Evolutionary conservation across 2,113 vertebrate genomes (phyloP), one percentile per base, ranked within the genome.

Genomic region (Chaetorhynchus papuensis): DNA sequence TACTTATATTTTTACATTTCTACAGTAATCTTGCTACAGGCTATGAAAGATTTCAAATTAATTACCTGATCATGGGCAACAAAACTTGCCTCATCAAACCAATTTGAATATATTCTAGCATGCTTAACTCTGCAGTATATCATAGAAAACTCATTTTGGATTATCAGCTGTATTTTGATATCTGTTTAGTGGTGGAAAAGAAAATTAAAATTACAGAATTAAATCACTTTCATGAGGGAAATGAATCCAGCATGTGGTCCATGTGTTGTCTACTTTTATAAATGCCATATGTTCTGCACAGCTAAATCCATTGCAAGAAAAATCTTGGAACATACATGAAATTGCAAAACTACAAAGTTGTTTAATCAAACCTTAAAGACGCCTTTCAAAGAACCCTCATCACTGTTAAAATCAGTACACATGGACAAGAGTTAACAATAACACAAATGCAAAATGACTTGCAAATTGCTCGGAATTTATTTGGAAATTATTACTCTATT

Each of bases 21-120:
- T 97, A 97, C 97, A 97, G 97, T 97, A 97, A 97, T 98, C 97
- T 98, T 98, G 98, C 98, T 98, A 98, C 97, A 98, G 98, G 98
- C 98, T 98, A 93, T 97, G 97, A 98, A 98, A 98, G 97, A 98
- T 98, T 98, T 98, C 96, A 97, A 98, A 97, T 97, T 95, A 98
- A 98, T 98, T 97, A 97, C 97, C 93, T 98, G 97, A 98, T 98
- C 94, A 69, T 42, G 90, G 96, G 95, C 97, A 96, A 96, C 95
- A 96, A 98, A 98, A 98, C 95, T 97, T 97, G 92, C 96, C 94
- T 97, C 94, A 96, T 97, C 96, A 97, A 97, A 97, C 91, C 87
- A 95, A 96, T 97, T 96, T 96, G 95, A 98, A 97, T 89, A 86
- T 88, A 90, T 96, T 97, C 77, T 80, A 93, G 61, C 85, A 68